Evolutionary conservation across 2,797 vertebrate genomes (phyloP), one percentile per base, ranked within the genome.

Genomic region (Numenius phaeopus): DNA sequence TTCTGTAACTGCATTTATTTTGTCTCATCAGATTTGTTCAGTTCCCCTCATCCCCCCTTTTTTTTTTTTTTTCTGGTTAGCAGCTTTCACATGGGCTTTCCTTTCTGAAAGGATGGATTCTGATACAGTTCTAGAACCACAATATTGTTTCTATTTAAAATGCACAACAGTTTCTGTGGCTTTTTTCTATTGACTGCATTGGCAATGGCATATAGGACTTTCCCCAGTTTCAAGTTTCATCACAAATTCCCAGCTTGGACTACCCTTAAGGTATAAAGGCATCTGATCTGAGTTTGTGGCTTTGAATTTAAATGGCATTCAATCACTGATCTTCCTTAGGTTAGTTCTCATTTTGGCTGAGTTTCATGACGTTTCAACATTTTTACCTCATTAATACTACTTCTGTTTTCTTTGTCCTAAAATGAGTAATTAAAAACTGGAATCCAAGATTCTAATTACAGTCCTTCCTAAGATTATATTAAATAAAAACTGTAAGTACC

Each of bases 251-350:
- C 61, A 78, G 19, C 69, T 89, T 89, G 70, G 27, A 14, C 57
- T 92, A 26, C 81, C 69, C 54, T 72, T 86, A 89, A 72, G 64
- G 49, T 92, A 61, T 61, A 87, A 96, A 76, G 90, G 23, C 71
- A 83, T 95, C 91, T 93, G 88, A 94, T 93, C 64, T 15, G 59
- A 73, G 55, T 83, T 90, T 80, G 44, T 87, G 87, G 78, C 67
- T 94, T 93, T 85, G 65, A 81, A 52, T 91, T 71, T 30, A 84
- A 80, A 61, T 81, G 54, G n/a, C 34, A 16, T 54, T 75, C 20
- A 5, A 3, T 64, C 93, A 61, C 67, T 90, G 34, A 21, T 90
- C 32, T 89, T 20, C 91, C 27, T 39, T 78, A 79, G 8, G 22
- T 62, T 88, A 87, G 40, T 44, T 90, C 57, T 95, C 64, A 5